Base-by-base conservation (phyloP, 2,113 vertebrate genomes). In the Spermophilus dauricus region DNA sequence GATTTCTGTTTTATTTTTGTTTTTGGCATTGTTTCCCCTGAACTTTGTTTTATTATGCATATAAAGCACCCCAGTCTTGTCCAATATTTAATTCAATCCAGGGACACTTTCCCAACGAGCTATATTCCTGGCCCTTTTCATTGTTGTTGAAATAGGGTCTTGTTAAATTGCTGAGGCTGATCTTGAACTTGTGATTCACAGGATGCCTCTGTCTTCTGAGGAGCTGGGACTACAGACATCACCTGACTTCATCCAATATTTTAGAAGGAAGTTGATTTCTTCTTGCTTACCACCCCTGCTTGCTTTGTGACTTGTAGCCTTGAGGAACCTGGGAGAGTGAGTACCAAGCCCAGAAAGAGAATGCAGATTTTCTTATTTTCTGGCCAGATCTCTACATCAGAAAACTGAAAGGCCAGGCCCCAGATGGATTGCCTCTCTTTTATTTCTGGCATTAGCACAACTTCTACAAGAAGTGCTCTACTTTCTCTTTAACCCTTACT, bases 311-410 rank as follows among this genome's bases (percentile, higher is more conserved):
- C 78, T 76, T 80, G 10, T 65, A 56, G 72, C 58, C 28, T 58
- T 5, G 67, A 83, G 58, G 26, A 65, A 73, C 8, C 51, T 53
- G 39, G 17, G 53, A 61, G 30, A 86, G 4, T 39, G 10, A 86
- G n/a, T 37, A 73, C 17, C 58, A 80, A 58, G 26, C 67, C 70
- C 13, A 73, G 42, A 65, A 95, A 78, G 37, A 97, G 63, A 94
- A 86, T 56, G 17, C 17, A 81, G 22, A 24, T 83, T 95, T 95
- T 96, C 91, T 93, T 84, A 93, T 48, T 89, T 89, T 80, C 34
- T 32, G 45, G 42, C 28, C 78, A 82, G 88, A 94, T 70, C 82
- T 90, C 61, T 48, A 88, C 69, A 89, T 86, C 80, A 97, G 93
- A 95, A 97, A 83, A 90, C 39, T 8, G 32, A 87, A 90, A 94